Evolutionary conservation across 2,113 vertebrate species (phyloP).

Genomic region (Marcusenius ussheri): DNA sequence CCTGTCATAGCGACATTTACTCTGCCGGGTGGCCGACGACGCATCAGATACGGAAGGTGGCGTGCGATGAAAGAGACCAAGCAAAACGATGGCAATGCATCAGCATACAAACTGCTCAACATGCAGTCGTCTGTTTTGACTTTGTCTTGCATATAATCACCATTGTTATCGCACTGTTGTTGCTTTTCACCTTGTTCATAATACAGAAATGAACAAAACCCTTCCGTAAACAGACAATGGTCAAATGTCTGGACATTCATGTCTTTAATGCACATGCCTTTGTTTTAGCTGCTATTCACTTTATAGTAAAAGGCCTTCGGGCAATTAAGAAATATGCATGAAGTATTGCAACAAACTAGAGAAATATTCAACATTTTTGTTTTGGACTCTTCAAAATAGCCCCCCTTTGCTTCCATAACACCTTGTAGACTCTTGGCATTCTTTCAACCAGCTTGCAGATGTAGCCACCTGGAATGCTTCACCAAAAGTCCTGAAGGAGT

Average conservation of each 20-base stretch:
- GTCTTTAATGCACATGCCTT: not conserved
- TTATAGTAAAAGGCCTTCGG: not conserved
- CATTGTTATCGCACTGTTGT: not conserved
- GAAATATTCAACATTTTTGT: not conserved
- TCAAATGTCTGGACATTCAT: not conserved
- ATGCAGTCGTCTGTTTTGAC: not conserved
- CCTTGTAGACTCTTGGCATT: not conserved
- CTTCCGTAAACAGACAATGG: not conserved
- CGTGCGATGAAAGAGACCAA: not conserved
- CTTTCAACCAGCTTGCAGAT: not conserved
- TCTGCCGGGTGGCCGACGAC: not conserved
- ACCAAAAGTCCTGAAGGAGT: not conserved
- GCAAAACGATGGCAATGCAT: not conserved
- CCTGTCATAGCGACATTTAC: not conserved
- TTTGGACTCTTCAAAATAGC: not conserved
- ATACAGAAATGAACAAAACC: not conserved
- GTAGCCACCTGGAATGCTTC: not conserved
- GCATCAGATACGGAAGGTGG: not conserved
- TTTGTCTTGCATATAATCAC: not conserved
- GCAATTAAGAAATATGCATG: not conserved
- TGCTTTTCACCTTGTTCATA: not conserved
- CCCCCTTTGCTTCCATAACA: not conserved
- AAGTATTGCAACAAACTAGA: not conserved
- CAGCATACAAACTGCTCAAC: not conserved
- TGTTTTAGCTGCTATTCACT: not conserved